These are phyloP conservation scores for Aethes cnicana DNA, from an alignment of 2,888 invertebrate genomes.

Conservation along the genomic window DNA sequence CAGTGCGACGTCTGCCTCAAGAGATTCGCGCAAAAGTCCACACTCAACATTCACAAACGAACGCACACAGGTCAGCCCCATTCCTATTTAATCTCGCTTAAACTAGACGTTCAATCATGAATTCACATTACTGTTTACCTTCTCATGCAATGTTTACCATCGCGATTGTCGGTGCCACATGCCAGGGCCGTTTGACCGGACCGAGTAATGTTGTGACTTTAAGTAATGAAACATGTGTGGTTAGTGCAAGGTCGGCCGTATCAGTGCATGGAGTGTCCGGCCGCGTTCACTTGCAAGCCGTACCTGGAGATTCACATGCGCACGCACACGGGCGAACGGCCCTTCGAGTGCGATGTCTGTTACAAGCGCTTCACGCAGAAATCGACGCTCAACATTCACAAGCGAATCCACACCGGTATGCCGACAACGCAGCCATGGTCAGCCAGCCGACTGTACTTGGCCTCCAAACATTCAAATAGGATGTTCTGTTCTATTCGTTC, in stretches of 20 bases:
- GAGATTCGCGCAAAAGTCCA: constrained; percentile 83
- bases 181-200: constrained; percentile 35
- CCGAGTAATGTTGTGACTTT: constrained; percentile 41
- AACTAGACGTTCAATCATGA: constrained; percentile 32
- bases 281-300: constrained; percentile 83
- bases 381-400: constrained; percentile 89
- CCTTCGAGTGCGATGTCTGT: constrained; percentile 88
- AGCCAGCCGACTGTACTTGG: too few relatives aligned
- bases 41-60: constrained; percentile 83
- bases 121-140: constrained; percentile 16
- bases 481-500: too few relatives aligned
- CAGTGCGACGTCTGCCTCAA: constrained; percentile 83
- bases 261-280: constrained; percentile 82
- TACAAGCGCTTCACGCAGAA: constrained; percentile 91
- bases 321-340: constrained; percentile 81
- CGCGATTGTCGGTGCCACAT: constrained; percentile 79
- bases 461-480: too few relatives aligned
- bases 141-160: constrained; percentile 16
- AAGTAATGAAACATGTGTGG: constrained; percentile 35
- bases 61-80: too few relatives aligned
- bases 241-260: constrained; percentile 81
- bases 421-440: constrained; percentile 29
- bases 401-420: constrained; percentile 82
- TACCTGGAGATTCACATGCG: constrained; percentile 81
- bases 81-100: too few relatives aligned